Evolutionary conservation across 2,113 vertebrate genomes (phyloP), one percentile per base, ranked within the genome.

Genomic region (Mirounga angustirostris): DNA sequence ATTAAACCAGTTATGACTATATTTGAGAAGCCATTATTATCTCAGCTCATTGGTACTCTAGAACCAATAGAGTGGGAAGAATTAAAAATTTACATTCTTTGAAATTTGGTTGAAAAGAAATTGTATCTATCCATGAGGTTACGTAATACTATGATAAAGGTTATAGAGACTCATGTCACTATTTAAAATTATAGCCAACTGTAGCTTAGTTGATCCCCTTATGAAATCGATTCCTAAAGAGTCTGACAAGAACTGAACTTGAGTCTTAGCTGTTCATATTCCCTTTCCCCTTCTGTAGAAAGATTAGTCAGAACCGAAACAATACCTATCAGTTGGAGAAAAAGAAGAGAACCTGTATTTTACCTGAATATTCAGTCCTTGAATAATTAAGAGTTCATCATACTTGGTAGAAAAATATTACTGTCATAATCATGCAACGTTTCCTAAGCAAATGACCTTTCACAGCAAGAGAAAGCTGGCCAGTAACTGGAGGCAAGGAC

Each of bases 81-180:
- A 78, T 89, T 78, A n/a, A 92, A 76, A 79, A 58, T 83, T 14
- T 71, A 84, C 24, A 26, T 71, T 52, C 90, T 92, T 89, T 61
- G n/a, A 86, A 81, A 73, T 86, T 63, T 94, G 56, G 13, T 78
- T 85, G 58, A 91, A 85, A 91, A 91, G 94, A 95, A 58, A 84
- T 84, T 58, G 21, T 81, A 2, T 58, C 52, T 81, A 92, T 33
- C 33, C 50, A 19, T 67, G 71, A 80, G 69, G 61, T n/a, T n/a
- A n/a, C n/a, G 33, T 43, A 54, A 90, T 82, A 46, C 36, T 67
- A 0, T 94, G 58, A 30, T 54, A 65, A 83, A 54, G 67, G 67
- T 78, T 92, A 46, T 2, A 71, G 33, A 33, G 24, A 81, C 26
- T 76, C 8, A 7, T 86, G 22, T 54, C 56, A 15, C 0, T 83